phyloP scores from a whole-genome alignment of 2,797 vertebrate species.

The Clangula hyemalis region DNA sequence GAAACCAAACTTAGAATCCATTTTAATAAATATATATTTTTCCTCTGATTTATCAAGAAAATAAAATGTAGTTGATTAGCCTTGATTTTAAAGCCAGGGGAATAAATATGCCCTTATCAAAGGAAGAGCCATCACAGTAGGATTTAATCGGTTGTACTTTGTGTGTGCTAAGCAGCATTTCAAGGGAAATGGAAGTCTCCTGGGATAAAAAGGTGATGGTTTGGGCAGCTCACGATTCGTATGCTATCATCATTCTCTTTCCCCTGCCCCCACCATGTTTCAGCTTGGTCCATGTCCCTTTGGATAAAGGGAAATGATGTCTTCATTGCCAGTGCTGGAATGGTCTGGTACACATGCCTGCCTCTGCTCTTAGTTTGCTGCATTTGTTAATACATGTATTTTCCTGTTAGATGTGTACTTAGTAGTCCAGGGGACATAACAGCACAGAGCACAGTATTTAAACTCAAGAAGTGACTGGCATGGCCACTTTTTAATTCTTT shows the following conservation, averaged over 20 bases:
- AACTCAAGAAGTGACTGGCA: background rate
- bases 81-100: background rate
- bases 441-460: background rate
- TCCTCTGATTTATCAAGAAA: background rate
- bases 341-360: background rate
- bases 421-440: fast-evolving
- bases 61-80: background rate
- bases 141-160: background rate
- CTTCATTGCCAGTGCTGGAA: background rate
- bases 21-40: background rate
- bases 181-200: background rate
- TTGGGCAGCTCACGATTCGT: background rate
- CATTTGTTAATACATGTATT: background rate
- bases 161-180: background rate
- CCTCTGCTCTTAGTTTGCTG: background rate
- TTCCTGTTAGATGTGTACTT: background rate
- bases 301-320: background rate
- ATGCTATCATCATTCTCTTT: background rate
- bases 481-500: background rate
- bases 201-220: background rate
- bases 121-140: background rate
- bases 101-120: background rate
- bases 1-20: background rate
- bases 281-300: background rate
- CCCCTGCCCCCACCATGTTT: background rate